Evolutionary conservation across 2,888 invertebrate species (phyloP), one percentile per base, ranked within the genome.

Genomic region (Drosophila barbarae): DNA sequence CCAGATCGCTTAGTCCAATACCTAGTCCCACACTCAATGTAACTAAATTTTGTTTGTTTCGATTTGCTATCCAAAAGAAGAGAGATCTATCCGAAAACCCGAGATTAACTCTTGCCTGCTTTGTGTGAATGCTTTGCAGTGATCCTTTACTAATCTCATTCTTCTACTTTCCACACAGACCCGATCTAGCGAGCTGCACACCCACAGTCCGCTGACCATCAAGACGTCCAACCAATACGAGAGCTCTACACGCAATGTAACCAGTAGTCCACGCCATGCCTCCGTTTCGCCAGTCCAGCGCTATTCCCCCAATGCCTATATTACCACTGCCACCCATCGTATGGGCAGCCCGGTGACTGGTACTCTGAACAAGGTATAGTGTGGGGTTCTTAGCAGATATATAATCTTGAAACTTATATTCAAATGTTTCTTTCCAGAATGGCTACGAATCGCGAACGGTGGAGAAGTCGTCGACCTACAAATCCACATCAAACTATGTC

Each of bases 261-360:
- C 74, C 44, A 69, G 58, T 60, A 90, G 90, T 69, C 90, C 90
- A 3, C 78, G 89, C 8, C 88, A 87, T 50, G 79, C 86, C 63
- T 84, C 89, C 4, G 83, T 87, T 35, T 90, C 90, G 7, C 90
- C 90, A 36, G 79, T 88, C 53, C 88, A 87, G 41, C 82, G 89
- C 13, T 86, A 87, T 89, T 92, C 88, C 87, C 92, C 83, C 87
- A 92, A 87, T 88, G 92, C 90, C 86, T 92, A 86, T 89, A 91
- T 63, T 88, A 91, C 86, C 86, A 91, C 80, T 74, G 91, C 74
- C 69, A 91, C 77, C 3, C 89, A 90, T 67, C 86, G 89, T 38
- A 79, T 92, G 49, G 86, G 86, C 18, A 89, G 89, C 64, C 89
- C 89, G 8, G 84, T 87, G 13, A 86, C 87, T 21, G 79, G 69